Evolutionary conservation across 2,113 vertebrate species (phyloP).

Genomic region (Notothenia rossii): DNA sequence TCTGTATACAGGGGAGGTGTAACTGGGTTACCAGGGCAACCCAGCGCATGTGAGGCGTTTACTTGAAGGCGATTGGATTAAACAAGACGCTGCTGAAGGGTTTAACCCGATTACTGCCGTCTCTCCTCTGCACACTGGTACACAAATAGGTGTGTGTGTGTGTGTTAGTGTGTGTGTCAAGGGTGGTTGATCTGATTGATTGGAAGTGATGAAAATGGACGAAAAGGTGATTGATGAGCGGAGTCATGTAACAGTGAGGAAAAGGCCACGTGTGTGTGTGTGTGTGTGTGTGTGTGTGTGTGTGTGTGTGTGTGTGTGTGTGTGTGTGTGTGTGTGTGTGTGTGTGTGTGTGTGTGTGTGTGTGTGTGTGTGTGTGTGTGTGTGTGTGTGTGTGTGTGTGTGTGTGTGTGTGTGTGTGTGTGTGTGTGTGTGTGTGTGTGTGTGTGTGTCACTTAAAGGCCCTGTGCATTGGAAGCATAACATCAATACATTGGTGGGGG

Average conservation of each 20-base stretch:
- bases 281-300: too few species aligned
- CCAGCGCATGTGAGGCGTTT: slow-evolving; percentile 58
- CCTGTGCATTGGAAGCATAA: neutral
- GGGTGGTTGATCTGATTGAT: slow-evolving; percentile 52
- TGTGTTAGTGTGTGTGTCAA: slow-evolving; percentile 6
- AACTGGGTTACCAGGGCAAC: slow-evolving; percentile 74
- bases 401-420: too few species aligned
- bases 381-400: too few species aligned
- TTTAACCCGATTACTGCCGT: slow-evolving; percentile 67
- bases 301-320: too few species aligned
- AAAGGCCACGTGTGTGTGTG: neutral
- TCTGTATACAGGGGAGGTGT: slow-evolving; percentile 26
- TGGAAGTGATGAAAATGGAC: slow-evolving; percentile 50
- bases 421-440: neutral
- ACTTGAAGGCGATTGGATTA: slow-evolving; percentile 72
- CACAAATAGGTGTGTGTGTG: neutral
- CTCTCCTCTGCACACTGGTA: neutral
- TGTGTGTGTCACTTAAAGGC: neutral
- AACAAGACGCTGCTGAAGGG: slow-evolving; percentile 51
- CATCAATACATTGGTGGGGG: neutral
- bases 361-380: too few species aligned
- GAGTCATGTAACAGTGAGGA: slow-evolving; percentile 10
- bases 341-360: too few species aligned
- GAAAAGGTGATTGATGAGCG: slow-evolving; percentile 48
- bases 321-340: too few species aligned